phyloP scores from a whole-genome alignment of 64 coral and sea anemone species.

The Actinia tenebrosa region DNA sequence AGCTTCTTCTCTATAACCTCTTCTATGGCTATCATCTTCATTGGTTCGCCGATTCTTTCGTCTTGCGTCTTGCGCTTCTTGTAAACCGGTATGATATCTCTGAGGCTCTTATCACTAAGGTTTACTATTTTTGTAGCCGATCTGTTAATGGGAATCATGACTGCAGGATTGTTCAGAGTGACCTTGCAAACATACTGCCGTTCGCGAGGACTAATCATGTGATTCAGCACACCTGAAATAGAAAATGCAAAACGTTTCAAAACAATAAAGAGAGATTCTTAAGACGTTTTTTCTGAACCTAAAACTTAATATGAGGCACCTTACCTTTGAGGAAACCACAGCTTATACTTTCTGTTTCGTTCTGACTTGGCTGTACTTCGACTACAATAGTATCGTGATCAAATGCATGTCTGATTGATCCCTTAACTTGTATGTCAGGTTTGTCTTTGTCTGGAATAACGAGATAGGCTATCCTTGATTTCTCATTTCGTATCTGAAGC shows the following conservation, averaged over 20 bases:
- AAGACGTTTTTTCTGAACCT: not conserved
- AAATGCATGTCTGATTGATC: conserved; percentile 57
- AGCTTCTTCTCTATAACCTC: conserved; percentile 51
- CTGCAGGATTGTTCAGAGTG: conserved; percentile 32
- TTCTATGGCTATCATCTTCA: conserved; percentile 36
- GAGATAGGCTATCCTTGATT: conserved; percentile 21
- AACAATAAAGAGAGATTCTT: not conserved
- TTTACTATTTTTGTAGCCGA: conserved; percentile 60
- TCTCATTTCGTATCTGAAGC: conserved; percentile 52
- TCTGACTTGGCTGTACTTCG: not conserved
- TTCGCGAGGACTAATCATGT: conserved; percentile 69
- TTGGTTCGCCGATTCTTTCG: not conserved
- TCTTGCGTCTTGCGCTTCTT: not conserved
- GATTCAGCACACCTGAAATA: conserved; percentile 63
- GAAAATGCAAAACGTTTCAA: not conserved
- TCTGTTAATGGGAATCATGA: conserved; percentile 92
- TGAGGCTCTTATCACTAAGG: conserved; percentile 38
- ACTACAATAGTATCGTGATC: conserved; percentile 71
- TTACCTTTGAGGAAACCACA: not conserved
- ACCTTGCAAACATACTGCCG: conserved; percentile 79
- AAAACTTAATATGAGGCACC: not conserved
- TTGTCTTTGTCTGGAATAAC: conserved; percentile 53
- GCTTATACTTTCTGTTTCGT: not conserved
- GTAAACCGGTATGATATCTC: conserved; percentile 1
- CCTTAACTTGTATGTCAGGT: conserved; percentile 63